These are phyloP conservation scores for Tetropium fuscum DNA, from an alignment of 2,888 invertebrate species.

Conservation along the genomic window DNA sequence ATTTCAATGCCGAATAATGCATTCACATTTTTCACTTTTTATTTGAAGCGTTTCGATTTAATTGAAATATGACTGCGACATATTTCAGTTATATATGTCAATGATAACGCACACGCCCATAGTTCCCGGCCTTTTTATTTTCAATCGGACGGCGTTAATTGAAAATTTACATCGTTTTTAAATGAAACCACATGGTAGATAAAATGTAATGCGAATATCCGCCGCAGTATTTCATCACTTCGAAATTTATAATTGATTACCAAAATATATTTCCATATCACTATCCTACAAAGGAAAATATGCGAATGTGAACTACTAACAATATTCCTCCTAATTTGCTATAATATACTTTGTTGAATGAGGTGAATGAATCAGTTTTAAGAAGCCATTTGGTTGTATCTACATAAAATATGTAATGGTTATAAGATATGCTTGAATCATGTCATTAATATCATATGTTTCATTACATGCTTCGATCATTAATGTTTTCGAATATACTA, in stretches of 20 bases:
- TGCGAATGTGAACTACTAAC: too few species aligned
- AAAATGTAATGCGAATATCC: constrained; percentile 20
- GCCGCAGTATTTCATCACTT: not conserved
- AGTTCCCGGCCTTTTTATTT: constrained; percentile 27
- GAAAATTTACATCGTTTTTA: constrained; percentile 33
- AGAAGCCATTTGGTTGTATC: too few species aligned
- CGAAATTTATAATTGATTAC: constrained; percentile 7
- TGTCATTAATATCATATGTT: too few species aligned
- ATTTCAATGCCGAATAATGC: constrained; percentile 50
- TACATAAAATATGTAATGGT: too few species aligned
- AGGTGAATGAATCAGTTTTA: too few species aligned
- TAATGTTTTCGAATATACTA: too few species aligned
- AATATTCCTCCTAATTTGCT: too few species aligned
- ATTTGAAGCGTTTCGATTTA: constrained; percentile 52
- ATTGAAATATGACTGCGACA: constrained; percentile 54
- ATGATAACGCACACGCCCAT: constrained; percentile 26
- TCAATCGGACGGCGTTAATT: constrained; percentile 31
- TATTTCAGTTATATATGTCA: constrained; percentile 47
- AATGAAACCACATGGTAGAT: constrained; percentile 16
- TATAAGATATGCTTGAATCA: too few species aligned
- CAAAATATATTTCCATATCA: not conserved
- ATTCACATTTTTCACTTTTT: constrained; percentile 52
- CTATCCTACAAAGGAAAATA: not conserved
- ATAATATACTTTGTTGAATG: too few species aligned
- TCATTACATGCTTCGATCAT: too few species aligned